Evolutionary conservation across 2,888 invertebrate genomes (phyloP), one percentile per base, ranked within the genome.

Genomic region (Polymixis lichenea): DNA sequence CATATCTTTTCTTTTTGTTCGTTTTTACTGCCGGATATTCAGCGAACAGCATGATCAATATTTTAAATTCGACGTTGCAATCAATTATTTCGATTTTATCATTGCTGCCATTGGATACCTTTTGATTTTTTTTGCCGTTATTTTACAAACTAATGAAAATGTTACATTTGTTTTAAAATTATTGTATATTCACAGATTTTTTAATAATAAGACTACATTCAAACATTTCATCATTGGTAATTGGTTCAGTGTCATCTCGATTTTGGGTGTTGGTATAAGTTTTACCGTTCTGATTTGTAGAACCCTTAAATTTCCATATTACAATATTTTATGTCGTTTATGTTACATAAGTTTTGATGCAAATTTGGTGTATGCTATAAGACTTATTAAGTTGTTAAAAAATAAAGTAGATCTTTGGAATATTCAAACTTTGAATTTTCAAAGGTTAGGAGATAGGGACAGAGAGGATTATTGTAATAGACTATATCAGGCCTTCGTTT

Each of bases 351-450:
- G 49, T 32, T 74, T 68, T 38, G 75, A 84, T n/a, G 4, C 28
- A 11, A 72, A 72, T 32, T 56, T 84, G 0, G 28, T 84, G 7
- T 76, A 80, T 53, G 61, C 71, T 1, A 60, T 56, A 0, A 65
- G 77, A 25, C 55, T 78, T 6, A 76, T 76, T 17, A 56, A 38
- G 0, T 5, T 78, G 15, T 64, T 84, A 22, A 73, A 65, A 67
- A 19, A 74, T 66, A 80, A 80, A 60, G 43, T 77, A 8, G n/a
- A 61, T 51, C n/a, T 80, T n/a, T 84, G 84, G 81, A 81, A 75
- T 62, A 60, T 19, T 72, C 25, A 61, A 61, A 53, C 32, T 17
- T 11, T 64, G 9, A 9, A 62, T n/a, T 66, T 49, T 5, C 22
- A 15, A 38, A 25, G n/a, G 7, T 64, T 53, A 3, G n/a, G 11